Conservation (phyloP, 1,140 invertebrate genomes). For the Ptiloglossa arizonensis region DNA sequence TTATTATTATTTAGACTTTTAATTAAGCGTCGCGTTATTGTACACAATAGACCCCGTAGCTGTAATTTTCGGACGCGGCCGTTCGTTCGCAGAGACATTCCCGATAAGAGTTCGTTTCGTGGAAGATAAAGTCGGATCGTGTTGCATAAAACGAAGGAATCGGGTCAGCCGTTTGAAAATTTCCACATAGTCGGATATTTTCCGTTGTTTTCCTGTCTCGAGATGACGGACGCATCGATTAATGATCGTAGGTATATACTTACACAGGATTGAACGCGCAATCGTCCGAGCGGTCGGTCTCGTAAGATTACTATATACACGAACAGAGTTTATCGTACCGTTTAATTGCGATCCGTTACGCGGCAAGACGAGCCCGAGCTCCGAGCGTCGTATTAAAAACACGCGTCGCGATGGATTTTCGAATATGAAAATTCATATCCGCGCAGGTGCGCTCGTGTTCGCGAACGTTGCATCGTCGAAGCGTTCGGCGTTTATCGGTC, state of each 20-base stretch:
- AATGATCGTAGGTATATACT: constrained; percentile 6
- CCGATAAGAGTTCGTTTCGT: constrained; percentile 10
- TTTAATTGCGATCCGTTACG: background rate
- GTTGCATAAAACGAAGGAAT: constrained; percentile 17
- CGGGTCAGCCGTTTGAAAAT: constrained; percentile 13
- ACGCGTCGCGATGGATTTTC: no score
- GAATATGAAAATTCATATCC: background rate
- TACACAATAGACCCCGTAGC: background rate
- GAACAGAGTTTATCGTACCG: background rate
- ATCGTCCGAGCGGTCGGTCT: background rate
- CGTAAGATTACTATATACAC: constrained; percentile 6
- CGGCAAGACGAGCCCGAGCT: background rate
- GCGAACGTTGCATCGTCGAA: no score
- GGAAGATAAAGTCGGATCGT: background rate
- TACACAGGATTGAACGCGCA: background rate
- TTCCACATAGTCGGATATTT: constrained; percentile 9
- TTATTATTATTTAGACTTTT: constrained; percentile 5
- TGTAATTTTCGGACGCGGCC: constrained; percentile 1
- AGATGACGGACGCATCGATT: background rate
- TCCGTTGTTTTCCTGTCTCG: background rate
- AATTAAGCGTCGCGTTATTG: constrained; percentile 3
- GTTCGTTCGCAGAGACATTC: background rate
- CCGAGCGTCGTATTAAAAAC: constrained; percentile 11
- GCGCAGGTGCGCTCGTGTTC: no score
- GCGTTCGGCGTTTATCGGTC: background rate